Evolutionary conservation across 2,113 vertebrate species (phyloP), one percentile per base, ranked within the genome.

Genomic region (Gasterosteus nipponicus): DNA sequence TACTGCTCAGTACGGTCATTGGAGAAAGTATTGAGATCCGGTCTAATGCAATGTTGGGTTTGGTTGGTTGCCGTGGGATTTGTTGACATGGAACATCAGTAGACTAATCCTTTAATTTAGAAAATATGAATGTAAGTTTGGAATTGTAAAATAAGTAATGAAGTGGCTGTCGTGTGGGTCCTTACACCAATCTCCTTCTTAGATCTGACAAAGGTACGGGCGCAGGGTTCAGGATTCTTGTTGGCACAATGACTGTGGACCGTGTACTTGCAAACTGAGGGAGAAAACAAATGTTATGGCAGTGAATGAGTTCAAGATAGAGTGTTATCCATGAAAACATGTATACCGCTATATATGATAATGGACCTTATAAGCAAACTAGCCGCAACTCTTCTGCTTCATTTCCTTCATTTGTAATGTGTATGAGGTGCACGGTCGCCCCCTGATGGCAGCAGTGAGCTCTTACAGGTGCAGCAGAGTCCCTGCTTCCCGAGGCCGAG

Each of bases 211-310:
- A 97, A 97, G 66, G 96, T 98, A 67, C 89, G 93, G 82, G 95
- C 92, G 67, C 97, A 97, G 68, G 92, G 92, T 58, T 92, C 90
- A 3, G 90, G 89, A 11, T 95, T 96, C 77, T 92, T 96, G 92
- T 96, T 96, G 87, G 96, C 95, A 89, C 97, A 97, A 69, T 94
- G 95, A 85, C 94, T 96, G 31, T 98, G 97, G 15, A 96, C 96
- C 0, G 93, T 95, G 88, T 95, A 96, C 88, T 93, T 96, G 89
- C 97, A 98, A 67, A 96, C 97, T 98, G 92, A 53, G 60, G 73
- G 56, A 38, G 26, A 67, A 56, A 59, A 75, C 22, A 47, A 33
- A 47, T 16, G 42, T 60, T 22, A 78, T n/a, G 42, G n/a, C 46
- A 26, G 26, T 8, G 26, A 70, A 12, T 39, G 11, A 19, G 7